Evolutionary conservation across 2,888 invertebrate species (phyloP), one percentile per base, ranked within the genome.

Genomic region (Dicyrtoma fusca): DNA sequence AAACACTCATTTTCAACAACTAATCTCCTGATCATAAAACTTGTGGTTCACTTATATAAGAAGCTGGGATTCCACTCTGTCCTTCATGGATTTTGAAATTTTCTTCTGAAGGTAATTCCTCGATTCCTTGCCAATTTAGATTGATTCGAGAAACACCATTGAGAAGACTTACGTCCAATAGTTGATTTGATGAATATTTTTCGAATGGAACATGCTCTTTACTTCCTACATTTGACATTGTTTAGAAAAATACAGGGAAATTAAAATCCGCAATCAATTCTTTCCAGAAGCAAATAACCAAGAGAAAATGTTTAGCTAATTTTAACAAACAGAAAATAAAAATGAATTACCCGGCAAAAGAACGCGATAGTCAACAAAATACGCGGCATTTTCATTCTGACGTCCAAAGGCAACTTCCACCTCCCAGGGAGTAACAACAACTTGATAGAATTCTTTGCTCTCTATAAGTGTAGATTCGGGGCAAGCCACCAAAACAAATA

Each of bases 371-470:
- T 95, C 91, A 57, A 90, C 88, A 42, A 90, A 86, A 83, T 91
- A 91, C 57, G 85, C 84, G 3, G 86, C 84, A 51, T 82, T 83
- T 85, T 86, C 85, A 69, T 83, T 81, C 49, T 84, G 81, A 1
- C 85, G 61, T 84, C 88, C 83, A 86, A 90, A 84, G 0, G 87
- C 87, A 49, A 87, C 86, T 85, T 98, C 97, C 23, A 97, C 87
- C 84, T 99, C 98, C 83, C 90, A 95, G 0, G 96, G 92, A 23
- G 95, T 94, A 0, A 95, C 89, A 64, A 99, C 89, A 0, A 97
- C 96, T 82, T 91, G 91, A 81, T 91, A 92, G 83, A 92, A 96
- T 95, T 70, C 78, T 69, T 72, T 77, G 63, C 80, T 90, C 88
- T 63, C 89, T 90, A 82, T 91, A 91, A 82, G 87, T 79, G 19